Percentiles rank a stretch among this genome's conserved stretches.
Conservation (phyloP, 1,140 invertebrate genomes). For the Bilobella aurantiaca region DNA sequence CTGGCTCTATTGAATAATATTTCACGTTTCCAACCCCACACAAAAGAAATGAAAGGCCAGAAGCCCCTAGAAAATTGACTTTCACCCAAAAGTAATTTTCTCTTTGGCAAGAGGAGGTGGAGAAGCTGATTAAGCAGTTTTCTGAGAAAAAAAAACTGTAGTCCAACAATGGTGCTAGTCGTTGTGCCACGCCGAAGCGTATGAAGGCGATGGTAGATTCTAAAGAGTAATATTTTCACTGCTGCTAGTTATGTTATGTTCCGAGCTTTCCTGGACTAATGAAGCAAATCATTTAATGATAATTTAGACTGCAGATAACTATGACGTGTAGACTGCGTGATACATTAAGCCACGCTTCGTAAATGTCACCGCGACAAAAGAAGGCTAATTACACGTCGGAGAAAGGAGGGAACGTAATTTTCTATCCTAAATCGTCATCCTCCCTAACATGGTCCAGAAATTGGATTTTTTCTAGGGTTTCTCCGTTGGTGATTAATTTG, state of each 20-base stretch:
- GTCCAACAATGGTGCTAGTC: no score
- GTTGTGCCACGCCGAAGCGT: no score
- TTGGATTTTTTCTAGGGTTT: slow-evolving; percentile 8
- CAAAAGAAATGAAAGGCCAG: not conserved
- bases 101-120: not conserved
- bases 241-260: no score
- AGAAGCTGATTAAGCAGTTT: slow-evolving; percentile 36
- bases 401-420: not conserved
- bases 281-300: no score
- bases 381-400: slow-evolving; percentile 23
- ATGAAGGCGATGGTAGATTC: no score
- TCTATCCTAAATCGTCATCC: not conserved
- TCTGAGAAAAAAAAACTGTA: no score
- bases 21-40: not conserved
- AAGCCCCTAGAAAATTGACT: not conserved
- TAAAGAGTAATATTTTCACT: no score
- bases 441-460: not conserved
- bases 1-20: slow-evolving; percentile 4
- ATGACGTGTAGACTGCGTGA: no score
- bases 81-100: not conserved
- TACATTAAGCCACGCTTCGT: no score
- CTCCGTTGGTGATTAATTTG: not conserved
- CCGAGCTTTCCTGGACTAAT: no score
- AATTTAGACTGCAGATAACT: no score
- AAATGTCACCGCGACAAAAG: no score